phyloP scores from a whole-genome alignment of 2,113 vertebrate genomes.

The Pollimyrus isidori region DNA sequence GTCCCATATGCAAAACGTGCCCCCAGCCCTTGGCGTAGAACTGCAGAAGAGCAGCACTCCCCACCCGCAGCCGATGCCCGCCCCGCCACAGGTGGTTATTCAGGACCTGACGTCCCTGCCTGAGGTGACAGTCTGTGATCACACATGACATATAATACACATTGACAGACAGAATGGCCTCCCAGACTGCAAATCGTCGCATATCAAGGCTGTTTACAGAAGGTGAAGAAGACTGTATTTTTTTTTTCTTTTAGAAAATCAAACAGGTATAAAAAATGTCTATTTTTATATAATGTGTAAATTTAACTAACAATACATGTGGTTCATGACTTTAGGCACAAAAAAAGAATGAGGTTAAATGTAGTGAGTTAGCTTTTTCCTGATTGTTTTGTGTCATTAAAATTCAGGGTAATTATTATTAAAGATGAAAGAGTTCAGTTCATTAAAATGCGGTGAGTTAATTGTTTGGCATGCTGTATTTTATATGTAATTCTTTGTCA shows the following conservation, averaged over 20 bases:
- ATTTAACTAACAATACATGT: conserved; percentile 3
- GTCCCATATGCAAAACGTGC: conserved; percentile 20
- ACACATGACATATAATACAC: conserved; percentile 28
- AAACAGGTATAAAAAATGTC: background rate
- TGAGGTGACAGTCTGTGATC: conserved; percentile 20
- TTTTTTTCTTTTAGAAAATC: background rate
- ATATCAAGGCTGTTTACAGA: background rate
- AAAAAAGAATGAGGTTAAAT: background rate
- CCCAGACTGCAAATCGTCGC: background rate
- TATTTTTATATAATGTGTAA: conserved; percentile 18
- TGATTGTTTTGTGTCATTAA: conserved; percentile 11
- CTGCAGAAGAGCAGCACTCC: conserved; percentile 26
- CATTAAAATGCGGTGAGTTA: background rate
- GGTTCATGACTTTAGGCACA: conserved; percentile 7
- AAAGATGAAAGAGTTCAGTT: background rate
- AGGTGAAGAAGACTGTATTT: background rate
- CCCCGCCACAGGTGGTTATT: conserved; percentile 15
- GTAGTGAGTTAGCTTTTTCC: background rate
- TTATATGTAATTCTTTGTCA: background rate
- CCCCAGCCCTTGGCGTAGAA: conserved; percentile 11
- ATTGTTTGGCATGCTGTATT: background rate
- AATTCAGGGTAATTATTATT: conserved; percentile 9
- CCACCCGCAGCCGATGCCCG: background rate
- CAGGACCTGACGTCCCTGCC: conserved; percentile 31
- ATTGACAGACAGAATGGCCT: background rate